Evolutionary conservation across 35 echinoderm and acorn worm genomes (phyloP).

Genomic region (Strongylocentrotus purpuratus): DNA sequence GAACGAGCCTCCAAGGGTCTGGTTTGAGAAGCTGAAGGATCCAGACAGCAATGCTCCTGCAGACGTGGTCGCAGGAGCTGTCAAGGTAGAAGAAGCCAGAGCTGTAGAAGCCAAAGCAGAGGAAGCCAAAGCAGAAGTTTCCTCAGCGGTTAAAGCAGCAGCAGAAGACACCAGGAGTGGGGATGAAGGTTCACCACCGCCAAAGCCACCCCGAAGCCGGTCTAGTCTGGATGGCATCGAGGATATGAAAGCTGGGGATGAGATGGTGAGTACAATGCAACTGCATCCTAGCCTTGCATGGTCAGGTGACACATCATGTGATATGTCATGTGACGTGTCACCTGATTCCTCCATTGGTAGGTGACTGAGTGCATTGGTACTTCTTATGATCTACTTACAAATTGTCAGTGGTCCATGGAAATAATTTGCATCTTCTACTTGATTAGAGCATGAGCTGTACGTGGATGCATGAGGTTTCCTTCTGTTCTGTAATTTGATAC

Average conservation of each 20-base stretch:
- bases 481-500: neutral
- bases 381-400: neutral
- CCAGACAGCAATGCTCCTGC: constrained; percentile 23
- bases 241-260: constrained; percentile 49
- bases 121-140: neutral
- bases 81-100: neutral
- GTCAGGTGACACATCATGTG: constrained; percentile 27
- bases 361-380: neutral
- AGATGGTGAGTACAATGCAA: constrained; percentile 50
- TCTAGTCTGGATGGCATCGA: constrained; percentile 56
- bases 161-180: neutral
- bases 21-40: constrained; percentile 72
- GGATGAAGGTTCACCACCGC: constrained; percentile 53
- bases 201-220: constrained; percentile 62
- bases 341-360: neutral
- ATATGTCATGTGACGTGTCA: constrained; percentile 1
- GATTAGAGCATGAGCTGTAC: neutral
- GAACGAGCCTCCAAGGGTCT: constrained; percentile 34
- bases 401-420: neutral
- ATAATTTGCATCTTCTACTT: neutral
- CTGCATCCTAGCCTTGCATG: constrained; percentile 10
- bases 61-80: neutral
- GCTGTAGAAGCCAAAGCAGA: neutral
- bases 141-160: neutral
- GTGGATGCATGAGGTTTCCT: neutral